Conservation (phyloP, 1,140 invertebrate species). For the Heliconius himera region DNA sequence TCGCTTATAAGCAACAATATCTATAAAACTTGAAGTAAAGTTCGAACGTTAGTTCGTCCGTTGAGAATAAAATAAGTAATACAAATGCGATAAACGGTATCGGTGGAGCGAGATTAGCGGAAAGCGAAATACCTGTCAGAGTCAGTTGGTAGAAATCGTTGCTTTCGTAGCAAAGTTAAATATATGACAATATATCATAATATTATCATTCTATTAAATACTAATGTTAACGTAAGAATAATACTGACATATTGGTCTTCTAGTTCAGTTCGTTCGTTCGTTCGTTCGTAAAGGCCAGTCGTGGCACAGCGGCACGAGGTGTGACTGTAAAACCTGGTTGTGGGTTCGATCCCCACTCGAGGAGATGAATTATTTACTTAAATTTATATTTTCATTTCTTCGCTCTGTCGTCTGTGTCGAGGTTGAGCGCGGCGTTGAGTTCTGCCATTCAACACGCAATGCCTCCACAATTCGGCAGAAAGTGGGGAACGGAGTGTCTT, state of each 20-base stretch:
- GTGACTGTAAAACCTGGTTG: too few relatives aligned
- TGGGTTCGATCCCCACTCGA: too few relatives aligned
- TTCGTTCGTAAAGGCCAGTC: too few relatives aligned
- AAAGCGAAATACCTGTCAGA: constrained; percentile 34
- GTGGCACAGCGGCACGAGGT: too few relatives aligned
- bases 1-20: background rate
- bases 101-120: constrained; percentile 29
- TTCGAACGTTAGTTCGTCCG: background rate
- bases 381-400: too few relatives aligned
- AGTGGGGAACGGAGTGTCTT: too few relatives aligned
- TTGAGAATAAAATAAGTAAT: background rate
- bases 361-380: too few relatives aligned
- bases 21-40: background rate
- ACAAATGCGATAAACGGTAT: constrained; percentile 8
- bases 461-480: too few relatives aligned
- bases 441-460: too few relatives aligned
- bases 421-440: too few relatives aligned
- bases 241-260: background rate
- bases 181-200: background rate
- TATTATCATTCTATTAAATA: background rate
- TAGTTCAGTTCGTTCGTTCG: too few relatives aligned
- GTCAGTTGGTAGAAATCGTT: constrained; percentile 21
- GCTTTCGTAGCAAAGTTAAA: background rate
- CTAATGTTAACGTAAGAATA: background rate
- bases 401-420: too few relatives aligned